A percentile compares a stretch with the other conserved stretches of the same genome.
phyloP scores from a whole-genome alignment of 2,888 invertebrate genomes.

The Stenodera caucasica region DNA sequence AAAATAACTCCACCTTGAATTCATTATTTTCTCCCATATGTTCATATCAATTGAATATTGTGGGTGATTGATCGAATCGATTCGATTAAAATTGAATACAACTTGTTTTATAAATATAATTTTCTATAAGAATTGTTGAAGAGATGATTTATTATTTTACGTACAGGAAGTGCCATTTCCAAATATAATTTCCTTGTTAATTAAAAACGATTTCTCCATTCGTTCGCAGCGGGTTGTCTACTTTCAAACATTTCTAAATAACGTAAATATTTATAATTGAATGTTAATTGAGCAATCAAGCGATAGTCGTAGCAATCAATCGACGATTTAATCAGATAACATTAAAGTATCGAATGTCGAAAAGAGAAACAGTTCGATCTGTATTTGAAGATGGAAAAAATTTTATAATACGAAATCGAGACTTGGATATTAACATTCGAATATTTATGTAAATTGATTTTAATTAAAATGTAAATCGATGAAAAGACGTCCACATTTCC shows the following conservation, averaged over 20 bases:
- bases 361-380: not conserved
- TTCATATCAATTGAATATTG: not conserved
- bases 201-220: slow-evolving; percentile 2
- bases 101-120: no score
- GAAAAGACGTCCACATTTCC: slow-evolving; percentile 19
- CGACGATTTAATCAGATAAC: slow-evolving; percentile 22
- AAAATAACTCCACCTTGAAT: not conserved
- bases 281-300: slow-evolving; percentile 7
- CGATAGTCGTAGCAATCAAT: slow-evolving; percentile 8
- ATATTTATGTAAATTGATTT: slow-evolving; percentile 35
- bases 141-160: not conserved
- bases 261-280: slow-evolving; percentile 8
- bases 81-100: not conserved
- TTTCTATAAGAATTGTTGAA: no score
- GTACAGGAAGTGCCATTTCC: not conserved
- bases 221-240: not conserved
- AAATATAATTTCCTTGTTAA: slow-evolving; percentile 3
- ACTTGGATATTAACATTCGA: slow-evolving; percentile 30
- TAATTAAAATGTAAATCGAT: slow-evolving; percentile 36
- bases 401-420: slow-evolving; percentile 17
- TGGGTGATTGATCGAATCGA: not conserved
- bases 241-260: slow-evolving; percentile 14
- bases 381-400: not conserved
- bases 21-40: not conserved
- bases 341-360: slow-evolving; percentile 21